Conservation (phyloP, 2,797 vertebrate genomes). For the Eptatretus atami region DNA sequence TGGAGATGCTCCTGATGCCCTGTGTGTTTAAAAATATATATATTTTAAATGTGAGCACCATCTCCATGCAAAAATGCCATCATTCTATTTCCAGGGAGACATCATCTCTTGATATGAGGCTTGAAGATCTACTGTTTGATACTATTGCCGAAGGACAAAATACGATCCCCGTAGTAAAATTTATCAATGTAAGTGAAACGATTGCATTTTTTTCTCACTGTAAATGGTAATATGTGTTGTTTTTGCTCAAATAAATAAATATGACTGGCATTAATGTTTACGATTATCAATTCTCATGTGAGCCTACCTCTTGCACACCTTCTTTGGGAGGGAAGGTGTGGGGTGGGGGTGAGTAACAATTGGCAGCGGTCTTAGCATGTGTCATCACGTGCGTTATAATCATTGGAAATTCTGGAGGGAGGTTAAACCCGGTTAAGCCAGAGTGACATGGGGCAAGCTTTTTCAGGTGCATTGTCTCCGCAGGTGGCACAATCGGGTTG, state of each 20-base stretch:
- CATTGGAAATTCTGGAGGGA: no score
- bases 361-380: no score
- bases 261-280: slow-evolving; percentile 1
- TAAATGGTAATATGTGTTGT: background rate
- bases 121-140: slow-evolving; percentile 93
- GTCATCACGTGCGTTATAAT: no score
- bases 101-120: slow-evolving; percentile 58
- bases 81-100: slow-evolving; percentile 23
- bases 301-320: background rate
- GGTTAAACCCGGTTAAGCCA: no score
- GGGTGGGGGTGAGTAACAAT: no score
- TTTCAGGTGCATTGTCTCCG: no score
- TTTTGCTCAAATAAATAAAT: background rate
- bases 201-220: background rate
- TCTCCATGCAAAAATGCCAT: background rate
- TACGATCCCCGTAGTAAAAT: slow-evolving; percentile 40
- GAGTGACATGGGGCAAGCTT: no score
- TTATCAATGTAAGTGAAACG: slow-evolving; percentile 26
- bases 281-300: background rate
- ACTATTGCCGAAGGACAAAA: slow-evolving; percentile 60
- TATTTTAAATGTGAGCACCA: background rate
- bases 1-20: no score
- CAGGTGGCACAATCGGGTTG: no score
- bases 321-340: background rate
- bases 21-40: no score